Evolutionary conservation across 2,113 vertebrate species (phyloP).

Genomic region (Malurus alboscapulatus): DNA sequence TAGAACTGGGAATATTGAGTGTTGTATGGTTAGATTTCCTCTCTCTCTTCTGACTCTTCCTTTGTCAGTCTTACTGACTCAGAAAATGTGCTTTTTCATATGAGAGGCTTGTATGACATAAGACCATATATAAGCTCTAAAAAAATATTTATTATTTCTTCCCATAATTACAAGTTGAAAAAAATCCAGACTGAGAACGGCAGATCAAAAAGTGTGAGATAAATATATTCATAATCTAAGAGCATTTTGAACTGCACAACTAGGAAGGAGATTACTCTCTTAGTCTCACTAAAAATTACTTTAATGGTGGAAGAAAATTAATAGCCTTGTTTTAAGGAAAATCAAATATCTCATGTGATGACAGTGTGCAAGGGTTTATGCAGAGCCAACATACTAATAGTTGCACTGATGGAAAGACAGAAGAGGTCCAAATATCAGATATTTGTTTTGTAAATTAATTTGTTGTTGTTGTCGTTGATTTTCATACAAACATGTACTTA

Average conservation of each 20-base stretch:
- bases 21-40: not conserved
- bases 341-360: not conserved
- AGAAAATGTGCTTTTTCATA: not conserved
- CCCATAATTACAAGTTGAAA: not conserved
- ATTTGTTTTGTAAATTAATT: not conserved
- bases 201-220: not conserved
- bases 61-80: not conserved
- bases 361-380: not conserved
- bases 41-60: not conserved
- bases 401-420: not conserved
- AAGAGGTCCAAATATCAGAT: not conserved
- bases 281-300: not conserved
- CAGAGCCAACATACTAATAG: not conserved
- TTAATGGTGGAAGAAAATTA: not conserved
- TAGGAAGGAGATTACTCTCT: not conserved
- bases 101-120: not conserved
- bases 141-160: not conserved
- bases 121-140: not conserved
- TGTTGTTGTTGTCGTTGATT: not conserved
- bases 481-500: not conserved
- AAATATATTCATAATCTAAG: not conserved
- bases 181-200: not conserved
- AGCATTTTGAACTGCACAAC: not conserved
- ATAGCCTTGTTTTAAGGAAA: not conserved
- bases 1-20: not conserved